Base-by-base conservation (phyloP, 2,797 vertebrate genomes). In the Xiphorhynchus erythropygius region DNA sequence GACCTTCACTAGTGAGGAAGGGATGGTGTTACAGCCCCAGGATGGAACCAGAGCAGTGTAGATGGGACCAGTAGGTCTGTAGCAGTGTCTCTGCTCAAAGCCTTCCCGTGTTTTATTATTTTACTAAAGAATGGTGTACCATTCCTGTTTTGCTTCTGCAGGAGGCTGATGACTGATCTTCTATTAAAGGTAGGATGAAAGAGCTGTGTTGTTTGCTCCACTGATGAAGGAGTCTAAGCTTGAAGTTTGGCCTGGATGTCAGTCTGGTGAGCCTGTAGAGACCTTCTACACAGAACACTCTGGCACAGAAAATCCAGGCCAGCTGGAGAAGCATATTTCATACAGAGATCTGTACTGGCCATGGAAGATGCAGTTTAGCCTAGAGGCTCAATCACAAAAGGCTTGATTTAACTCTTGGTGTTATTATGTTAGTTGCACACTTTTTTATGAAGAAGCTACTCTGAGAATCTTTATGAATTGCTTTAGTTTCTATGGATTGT, bases 31-130 rank as follows among this genome's bases (percentile, higher is more conserved):
- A 42, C 18, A 89, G 41, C 4, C 7, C 11, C 30, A 27, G 27
- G 19, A 19, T 7, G 5, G 15, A 75, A n/a, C 7, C 35, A 12
- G 22, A 78, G 6, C 8, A 53, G 2, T 1, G 0, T 9, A 53
- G 32, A 30, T 79, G 59, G 6, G 22, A 41, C 10, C 23, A 65
- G 19, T 30, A 82, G 27, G 14, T 84, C 55, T 67, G 32, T 24
- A 44, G 11, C 32, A 52, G 13, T 33, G 1, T 44, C 28, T 73
- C 25, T 53, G 19, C 32, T 80, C 55, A 68, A 76, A 47, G 35
- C 25, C 15, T 78, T 90, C 33, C 16, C 21, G 9, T 41, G 22
- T 4, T 16, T 27, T 62, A 42, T 35, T 79, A 14, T 60, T 84
- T 39, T 50, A 17, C 13, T 14, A 27, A 22, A 65, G 41, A 59